Base-by-base conservation (phyloP, 2,888 invertebrate species). In the Falcaria lacertinaria region DNA sequence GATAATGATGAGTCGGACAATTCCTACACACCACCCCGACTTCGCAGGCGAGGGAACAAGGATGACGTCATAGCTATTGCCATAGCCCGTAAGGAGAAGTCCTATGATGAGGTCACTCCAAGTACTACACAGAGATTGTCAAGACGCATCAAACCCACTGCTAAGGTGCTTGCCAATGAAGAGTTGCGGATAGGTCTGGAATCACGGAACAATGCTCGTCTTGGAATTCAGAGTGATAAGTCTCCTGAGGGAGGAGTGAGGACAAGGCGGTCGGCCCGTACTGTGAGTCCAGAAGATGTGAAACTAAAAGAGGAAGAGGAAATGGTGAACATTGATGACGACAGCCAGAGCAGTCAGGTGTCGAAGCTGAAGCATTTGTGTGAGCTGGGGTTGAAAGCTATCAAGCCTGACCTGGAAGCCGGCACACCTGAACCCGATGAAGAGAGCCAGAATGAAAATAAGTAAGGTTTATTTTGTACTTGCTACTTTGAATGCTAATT, bases 51-150 rank as follows among this genome's bases (percentile, higher is more conserved):
- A 64, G 93, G 93, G 56, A 90, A 81, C 34, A 78, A 77, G 13
- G 91, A 92, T 49, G 93, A 93, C 39, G 90, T 94, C 22, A 73
- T 94, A 15, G 93, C 94, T 49, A 92, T 91, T 73, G 94, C 94
- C 7, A 94, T 94, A 59, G 93, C 93, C 0, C 87, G 93, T 11
- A 94, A 94, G 67, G 93, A 94, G 68, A 94, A 94, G 57, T 92
- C 92, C 0, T 93, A 92, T 58, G 91, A 91, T 57, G 90, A 90
- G 57, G 56, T 60, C 1, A 65, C 83, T 3, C 75, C 84, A 11
- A 50, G 60, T 2, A 67, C 79, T 2, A 66, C 75, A 1, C 80
- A 80, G 43, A 60, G 87, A 13, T 50, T 78, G 6, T 82, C 84
- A 0, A 85, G 93, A 3, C 89, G 92, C 42, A 91, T 93, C 41